These are phyloP conservation scores for Balaenoptera acutorostrata DNA, from an alignment of 2,113 vertebrate genomes.

Conservation along the genomic window DNA sequence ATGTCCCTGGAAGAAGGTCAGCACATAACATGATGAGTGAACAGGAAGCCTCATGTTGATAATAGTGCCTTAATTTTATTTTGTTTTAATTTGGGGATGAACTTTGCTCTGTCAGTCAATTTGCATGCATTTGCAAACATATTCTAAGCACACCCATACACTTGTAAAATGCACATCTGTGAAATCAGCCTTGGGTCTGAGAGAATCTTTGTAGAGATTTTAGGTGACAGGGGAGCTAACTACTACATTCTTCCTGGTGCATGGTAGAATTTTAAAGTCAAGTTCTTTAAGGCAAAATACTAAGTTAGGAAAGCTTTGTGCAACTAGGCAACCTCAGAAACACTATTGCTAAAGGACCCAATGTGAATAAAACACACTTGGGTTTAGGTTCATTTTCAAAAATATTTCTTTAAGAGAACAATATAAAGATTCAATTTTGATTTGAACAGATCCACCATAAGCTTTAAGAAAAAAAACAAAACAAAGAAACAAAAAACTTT, in stretches of 20 bases:
- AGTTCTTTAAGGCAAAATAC: neutral
- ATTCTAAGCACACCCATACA: neutral
- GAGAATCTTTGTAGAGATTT: neutral
- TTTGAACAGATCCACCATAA: neutral
- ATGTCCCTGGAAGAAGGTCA: conserved; percentile 13
- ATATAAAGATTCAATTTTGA: neutral
- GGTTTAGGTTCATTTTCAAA: neutral
- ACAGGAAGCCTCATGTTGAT: conserved; percentile 28
- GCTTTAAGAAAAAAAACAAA: too few relatives aligned
- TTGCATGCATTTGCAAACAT: conserved; percentile 25
- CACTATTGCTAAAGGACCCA: neutral
- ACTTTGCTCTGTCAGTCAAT: conserved; percentile 43
- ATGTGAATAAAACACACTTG: neutral
- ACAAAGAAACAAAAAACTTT: neutral
- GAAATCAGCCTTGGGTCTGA: neutral
- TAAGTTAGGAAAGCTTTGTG: neutral
- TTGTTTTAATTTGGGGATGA: neutral
- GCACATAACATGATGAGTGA: neutral
- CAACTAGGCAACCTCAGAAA: neutral
- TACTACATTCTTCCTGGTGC: neutral
- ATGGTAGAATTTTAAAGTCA: neutral
- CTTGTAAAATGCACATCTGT: neutral
- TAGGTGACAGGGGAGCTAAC: neutral
- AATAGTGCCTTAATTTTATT: neutral
- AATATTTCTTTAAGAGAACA: neutral